Evolutionary conservation across 2,797 vertebrate genomes (phyloP).

Genomic region (Enteromius viviparus): DNA sequence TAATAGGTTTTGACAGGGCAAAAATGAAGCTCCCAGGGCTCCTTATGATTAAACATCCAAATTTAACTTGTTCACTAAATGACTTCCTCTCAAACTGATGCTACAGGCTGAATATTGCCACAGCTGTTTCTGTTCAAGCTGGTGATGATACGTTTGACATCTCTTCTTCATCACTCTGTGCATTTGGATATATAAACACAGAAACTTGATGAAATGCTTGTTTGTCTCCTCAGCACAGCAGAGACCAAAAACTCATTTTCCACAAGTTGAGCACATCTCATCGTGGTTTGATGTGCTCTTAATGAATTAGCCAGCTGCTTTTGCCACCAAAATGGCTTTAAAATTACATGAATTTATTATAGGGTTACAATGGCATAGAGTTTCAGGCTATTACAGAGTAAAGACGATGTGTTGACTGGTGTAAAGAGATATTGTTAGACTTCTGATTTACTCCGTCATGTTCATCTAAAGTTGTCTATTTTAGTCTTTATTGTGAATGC

Average conservation of each 20-base stretch:
- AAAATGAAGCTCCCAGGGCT: conserved; percentile 4
- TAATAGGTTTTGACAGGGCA: conserved; percentile 29
- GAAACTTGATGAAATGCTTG: conserved; percentile 5
- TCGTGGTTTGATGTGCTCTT: conserved; percentile 9
- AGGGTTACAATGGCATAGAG: not conserved
- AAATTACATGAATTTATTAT: not conserved
- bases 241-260: conserved; percentile 31
- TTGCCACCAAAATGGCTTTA: not conserved
- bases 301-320: conserved; percentile 8
- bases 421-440: conserved; percentile 13
- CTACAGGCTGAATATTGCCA: conserved; percentile 16
- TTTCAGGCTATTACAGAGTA: not conserved
- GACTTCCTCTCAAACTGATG: not conserved
- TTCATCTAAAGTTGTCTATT: not conserved
- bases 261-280: not conserved
- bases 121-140: conserved; percentile 21
- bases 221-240: conserved; percentile 28
- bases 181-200: conserved; percentile 15
- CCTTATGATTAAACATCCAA: conserved; percentile 6
- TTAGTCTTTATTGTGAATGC: conserved; percentile 37
- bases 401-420: not conserved
- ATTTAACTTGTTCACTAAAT: conserved; percentile 8
- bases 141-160: conserved; percentile 25
- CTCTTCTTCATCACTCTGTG: conserved; percentile 5
- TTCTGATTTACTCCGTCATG: not conserved